These are phyloP conservation scores for Lethenteron reissneri DNA, from an alignment of 2,113 vertebrate genomes.

Conservation along the genomic window DNA sequence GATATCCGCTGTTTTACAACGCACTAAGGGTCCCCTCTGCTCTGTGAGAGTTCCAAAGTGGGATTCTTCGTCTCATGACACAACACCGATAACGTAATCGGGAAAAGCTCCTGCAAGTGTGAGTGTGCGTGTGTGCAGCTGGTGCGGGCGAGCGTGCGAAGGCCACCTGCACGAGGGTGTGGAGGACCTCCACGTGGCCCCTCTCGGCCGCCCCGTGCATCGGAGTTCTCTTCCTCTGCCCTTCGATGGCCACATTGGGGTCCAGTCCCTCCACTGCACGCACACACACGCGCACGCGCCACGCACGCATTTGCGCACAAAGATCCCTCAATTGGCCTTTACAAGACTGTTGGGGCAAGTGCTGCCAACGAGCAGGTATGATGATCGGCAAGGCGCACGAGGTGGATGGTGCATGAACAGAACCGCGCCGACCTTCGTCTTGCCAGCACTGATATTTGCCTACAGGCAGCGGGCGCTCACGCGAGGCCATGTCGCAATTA, in stretches of 20 bases:
- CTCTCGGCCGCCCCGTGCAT: constrained; percentile 59
- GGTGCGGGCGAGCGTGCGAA: no score
- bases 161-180: constrained; percentile 51
- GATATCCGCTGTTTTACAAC: no score
- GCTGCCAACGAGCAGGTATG: no score
- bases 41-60: no score
- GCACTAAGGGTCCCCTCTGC: no score
- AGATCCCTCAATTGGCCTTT: not conserved
- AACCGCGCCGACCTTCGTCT: no score
- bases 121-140: no score
- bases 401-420: no score
- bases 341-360: not conserved
- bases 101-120: not conserved
- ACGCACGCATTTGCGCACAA: not conserved
- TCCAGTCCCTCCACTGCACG: constrained; percentile 56
- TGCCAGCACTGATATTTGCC: no score
- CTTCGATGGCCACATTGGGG: constrained; percentile 50
- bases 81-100: not conserved
- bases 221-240: constrained; percentile 50
- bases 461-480: constrained; percentile 24
- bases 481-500: not conserved
- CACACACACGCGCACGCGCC: not conserved
- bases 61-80: no score
- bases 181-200: constrained; percentile 53
- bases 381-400: no score